A percentile compares a stretch with the other conserved stretches of the same genome.
These are phyloP conservation scores for Rhopilema esculentum DNA, from an alignment of 30 jellyfish, hydroid and myxozoan species.

Conservation along the genomic window DNA sequence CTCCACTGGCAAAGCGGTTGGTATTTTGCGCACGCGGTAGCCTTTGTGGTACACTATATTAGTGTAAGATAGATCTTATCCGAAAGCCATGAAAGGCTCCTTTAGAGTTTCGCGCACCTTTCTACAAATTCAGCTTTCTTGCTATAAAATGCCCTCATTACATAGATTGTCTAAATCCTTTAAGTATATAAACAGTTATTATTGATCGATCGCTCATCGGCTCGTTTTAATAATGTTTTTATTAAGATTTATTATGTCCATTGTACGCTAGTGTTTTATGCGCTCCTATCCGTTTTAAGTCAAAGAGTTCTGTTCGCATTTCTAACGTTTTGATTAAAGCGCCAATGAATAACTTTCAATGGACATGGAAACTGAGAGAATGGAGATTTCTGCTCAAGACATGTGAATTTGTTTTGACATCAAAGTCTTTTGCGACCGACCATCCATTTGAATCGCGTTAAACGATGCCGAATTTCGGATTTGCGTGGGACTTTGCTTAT, in stretches of 20 bases:
- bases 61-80: constrained; percentile 64
- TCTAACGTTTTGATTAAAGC: constrained; percentile 72
- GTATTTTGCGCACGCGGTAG: constrained; percentile 66
- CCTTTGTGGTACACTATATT: constrained; percentile 59
- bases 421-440: constrained; percentile 51
- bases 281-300: constrained; percentile 60
- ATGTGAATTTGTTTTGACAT: constrained; percentile 60
- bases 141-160: constrained; percentile 63
- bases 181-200: constrained; percentile 80
- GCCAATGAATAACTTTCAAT: constrained; percentile 70
- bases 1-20: constrained; percentile 50
- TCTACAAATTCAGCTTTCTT: constrained; percentile 43
- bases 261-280: constrained; percentile 53
- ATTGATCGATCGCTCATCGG: constrained; percentile 71
- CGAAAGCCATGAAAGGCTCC: constrained; percentile 62
- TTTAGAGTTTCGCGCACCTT: constrained; percentile 65
- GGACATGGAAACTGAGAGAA: constrained; percentile 45
- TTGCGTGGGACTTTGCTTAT: constrained; percentile 27
- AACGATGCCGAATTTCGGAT: constrained; percentile 58
- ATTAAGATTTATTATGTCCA: constrained; percentile 72
- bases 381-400: constrained; percentile 60
- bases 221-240: constrained; percentile 68
- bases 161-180: constrained; percentile 74
- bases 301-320: constrained; percentile 55
- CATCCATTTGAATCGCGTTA: constrained; percentile 37